Percentiles rank a stretch among this genome's conserved stretches.
phyloP scores from a whole-genome alignment of 2,113 vertebrate genomes.

The Chaetodon trifascialis region DNA sequence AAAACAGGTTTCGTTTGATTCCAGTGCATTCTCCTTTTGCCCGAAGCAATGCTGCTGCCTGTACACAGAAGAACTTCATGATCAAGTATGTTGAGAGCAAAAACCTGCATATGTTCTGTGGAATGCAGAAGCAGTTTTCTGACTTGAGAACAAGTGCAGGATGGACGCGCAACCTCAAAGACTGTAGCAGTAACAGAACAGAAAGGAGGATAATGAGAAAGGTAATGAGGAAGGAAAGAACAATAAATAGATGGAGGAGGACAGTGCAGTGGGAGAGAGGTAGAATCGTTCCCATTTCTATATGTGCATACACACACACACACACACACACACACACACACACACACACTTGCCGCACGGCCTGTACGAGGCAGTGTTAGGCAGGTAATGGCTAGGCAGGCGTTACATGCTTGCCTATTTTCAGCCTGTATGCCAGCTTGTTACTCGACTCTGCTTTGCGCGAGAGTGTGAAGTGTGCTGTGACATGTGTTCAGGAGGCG shows the following conservation, averaged over 20 bases:
- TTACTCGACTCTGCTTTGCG: slow-evolving; percentile 54
- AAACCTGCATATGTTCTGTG: not conserved
- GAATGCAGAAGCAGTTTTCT: slow-evolving; percentile 1
- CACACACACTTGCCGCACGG: not conserved
- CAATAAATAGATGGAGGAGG: slow-evolving; percentile 36
- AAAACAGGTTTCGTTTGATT: not conserved
- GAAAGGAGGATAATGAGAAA: slow-evolving; percentile 45
- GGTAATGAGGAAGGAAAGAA: slow-evolving; percentile 41
- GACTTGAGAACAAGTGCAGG: slow-evolving; percentile 17
- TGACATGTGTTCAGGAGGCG: slow-evolving; percentile 70
- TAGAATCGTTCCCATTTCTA: slow-evolving; percentile 36
- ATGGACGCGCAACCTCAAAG: slow-evolving; percentile 33
- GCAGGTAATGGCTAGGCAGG: slow-evolving; percentile 58
- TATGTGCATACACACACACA: not conserved
- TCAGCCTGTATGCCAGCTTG: slow-evolving; percentile 58
- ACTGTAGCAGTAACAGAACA: slow-evolving; percentile 14
- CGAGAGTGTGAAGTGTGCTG: slow-evolving; percentile 69
- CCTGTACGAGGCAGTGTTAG: slow-evolving; percentile 30
- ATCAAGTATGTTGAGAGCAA: not conserved
- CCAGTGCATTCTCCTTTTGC: not conserved
- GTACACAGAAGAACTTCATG: not conserved
- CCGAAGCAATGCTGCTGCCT: not conserved
- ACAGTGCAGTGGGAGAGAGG: slow-evolving; percentile 16
- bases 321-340: not conserved
- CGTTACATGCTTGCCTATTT: slow-evolving; percentile 62